Evolutionary conservation across 2,113 vertebrate genomes (phyloP), one percentile per base, ranked within the genome.

Genomic region (Brachypodius melanocephalos): DNA sequence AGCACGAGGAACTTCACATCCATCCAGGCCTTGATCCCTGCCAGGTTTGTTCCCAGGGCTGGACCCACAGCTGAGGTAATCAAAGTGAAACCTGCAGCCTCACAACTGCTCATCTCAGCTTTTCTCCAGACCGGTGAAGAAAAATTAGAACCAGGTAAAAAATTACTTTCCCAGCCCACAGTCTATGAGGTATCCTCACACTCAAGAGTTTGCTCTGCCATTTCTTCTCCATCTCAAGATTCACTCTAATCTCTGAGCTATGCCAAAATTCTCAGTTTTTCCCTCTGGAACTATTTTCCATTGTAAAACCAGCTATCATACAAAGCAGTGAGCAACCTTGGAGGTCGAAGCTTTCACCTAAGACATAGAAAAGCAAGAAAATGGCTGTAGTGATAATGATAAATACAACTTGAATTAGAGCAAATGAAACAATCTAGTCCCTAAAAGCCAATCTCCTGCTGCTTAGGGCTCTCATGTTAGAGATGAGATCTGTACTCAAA

Each of bases 1-100:
- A 85, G 65, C n/a, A 52, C 0, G 0, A 92, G 36, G 22, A 90
- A 40, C 12, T 12, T 78, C 1, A 3, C 26, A 82, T 12, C 29
- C 43, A 45, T 10, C 34, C 82, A 32, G 3, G 5, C 13, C 29
- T 55, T 38, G 17, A 12, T 62, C n/a, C 17, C 34, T 58, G 48
- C 14, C 26, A 17, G 57, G 58, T 38, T 7, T 74, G 2, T 38
- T 38, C 68, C 62, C 48, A 82, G 66, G 32, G 12, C 9, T 51
- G 10, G 21, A 19, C 12, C 48, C 73, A 48, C 29, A 85, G 29
- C 55, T 81, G 68, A 87, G 51, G 59, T 5, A 51, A 90, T 5
- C 46, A 14, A 59, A 49, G 40, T 32, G 17, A 89, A 58, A 91
- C 36, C 19, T 5, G 2, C 21, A 61, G 48, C 54, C n/a, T 92